A percentile compares a stretch with the other conserved stretches of the same genome.
Evolutionary conservation across 2,113 vertebrate genomes (phyloP).

Genomic region (Pycnonotus jocosus): DNA sequence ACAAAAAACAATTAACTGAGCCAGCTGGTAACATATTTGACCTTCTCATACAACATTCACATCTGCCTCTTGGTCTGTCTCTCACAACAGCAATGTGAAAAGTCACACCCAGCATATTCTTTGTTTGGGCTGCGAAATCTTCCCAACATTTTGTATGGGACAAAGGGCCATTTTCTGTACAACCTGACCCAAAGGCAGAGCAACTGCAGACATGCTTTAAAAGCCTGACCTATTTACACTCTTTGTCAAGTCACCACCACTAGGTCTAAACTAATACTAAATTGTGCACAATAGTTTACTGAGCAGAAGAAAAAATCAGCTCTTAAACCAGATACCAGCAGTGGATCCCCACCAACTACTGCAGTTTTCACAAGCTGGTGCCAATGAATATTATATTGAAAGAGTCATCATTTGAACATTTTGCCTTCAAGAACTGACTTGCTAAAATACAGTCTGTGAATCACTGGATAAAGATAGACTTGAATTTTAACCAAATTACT

Average conservation of each 20-base stretch:
- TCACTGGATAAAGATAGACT: background rate
- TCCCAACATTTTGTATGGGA: background rate
- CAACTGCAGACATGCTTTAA: background rate
- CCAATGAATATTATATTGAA: background rate
- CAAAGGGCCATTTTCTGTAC: background rate
- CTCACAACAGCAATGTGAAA: background rate
- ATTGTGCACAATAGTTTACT: background rate
- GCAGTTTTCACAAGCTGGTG: background rate
- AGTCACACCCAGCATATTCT: background rate
- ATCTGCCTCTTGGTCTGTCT: background rate
- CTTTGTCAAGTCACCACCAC: background rate
- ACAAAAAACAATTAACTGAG: background rate
- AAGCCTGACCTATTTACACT: background rate
- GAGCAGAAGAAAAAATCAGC: background rate
- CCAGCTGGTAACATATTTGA: background rate
- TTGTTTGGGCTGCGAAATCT: background rate
- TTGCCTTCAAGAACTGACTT: background rate
- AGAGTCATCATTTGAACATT: background rate
- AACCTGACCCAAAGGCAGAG: background rate
- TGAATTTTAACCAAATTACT: conserved; percentile 9
- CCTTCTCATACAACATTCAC: background rate
- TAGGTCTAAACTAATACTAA: background rate
- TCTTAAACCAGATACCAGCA: background rate
- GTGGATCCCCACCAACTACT: background rate
- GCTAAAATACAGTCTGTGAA: conserved; percentile 12